Evolutionary conservation across 2,888 invertebrate genomes (phyloP), one percentile per base, ranked within the genome.

Genomic region (Itoplectis maculator): DNA sequence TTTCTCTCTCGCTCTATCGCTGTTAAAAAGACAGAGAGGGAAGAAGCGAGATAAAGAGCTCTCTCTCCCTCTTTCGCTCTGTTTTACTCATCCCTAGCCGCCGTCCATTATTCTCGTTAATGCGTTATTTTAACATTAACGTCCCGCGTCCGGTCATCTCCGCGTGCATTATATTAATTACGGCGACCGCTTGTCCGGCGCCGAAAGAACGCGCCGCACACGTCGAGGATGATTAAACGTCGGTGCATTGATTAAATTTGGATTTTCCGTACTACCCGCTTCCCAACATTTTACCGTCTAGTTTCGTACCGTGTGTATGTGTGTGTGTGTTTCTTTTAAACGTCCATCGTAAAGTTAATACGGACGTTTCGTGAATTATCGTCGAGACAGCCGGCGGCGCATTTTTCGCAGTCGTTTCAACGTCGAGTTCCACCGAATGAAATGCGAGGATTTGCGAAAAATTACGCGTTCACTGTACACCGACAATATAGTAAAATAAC

Each of bases 141-240:
- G 84, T n/a, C 61, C 63, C 23, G 7, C 51, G 18, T 35, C 49
- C 68, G 66, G 49, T 42, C 72, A 54, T 70, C 20, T 45, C 49
- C 81, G n/a, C 82, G 81, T 87, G 83, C 84, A 83, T 89, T 89
- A 88, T 85, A 88, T 87, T 88, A 88, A 89, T 89, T 89, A 89
- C 83, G 82, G 78, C 80, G 85, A 86, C 86, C 86, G 85, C 51
- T 69, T 49, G 35, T 49, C 54, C 37, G n/a, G n/a, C n/a, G 56
- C 49, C 59, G 49, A 66, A 68, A 61, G 49, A 42, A 40, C 40
- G 37, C 13, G 20, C 76, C 13, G 20, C 76, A 59, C 51, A 40
- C 37, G 61, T 61, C 40, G 59, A 61, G 69, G 63, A 69, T 40
- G 61, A 65, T 69, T 63, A 77, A 69, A 69, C n/a, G 56, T n/a